These are phyloP conservation scores for Melinaea menophilus DNA, from an alignment of 2,888 invertebrate genomes.

Conservation along the genomic window DNA sequence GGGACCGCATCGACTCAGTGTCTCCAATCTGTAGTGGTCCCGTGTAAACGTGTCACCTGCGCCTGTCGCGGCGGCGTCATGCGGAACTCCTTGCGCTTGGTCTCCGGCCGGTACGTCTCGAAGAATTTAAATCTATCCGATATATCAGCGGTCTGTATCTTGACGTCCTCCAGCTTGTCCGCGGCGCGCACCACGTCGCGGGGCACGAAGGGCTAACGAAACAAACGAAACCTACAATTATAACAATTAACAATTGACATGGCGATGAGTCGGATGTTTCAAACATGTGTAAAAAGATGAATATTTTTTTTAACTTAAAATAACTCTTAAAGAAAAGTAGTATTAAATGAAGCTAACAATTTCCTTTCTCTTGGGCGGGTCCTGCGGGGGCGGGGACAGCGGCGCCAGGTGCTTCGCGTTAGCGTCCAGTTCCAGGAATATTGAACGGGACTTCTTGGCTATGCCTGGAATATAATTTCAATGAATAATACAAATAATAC, in stretches of 20 bases:
- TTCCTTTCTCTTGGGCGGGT: conserved; percentile 76
- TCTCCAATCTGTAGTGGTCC: background rate
- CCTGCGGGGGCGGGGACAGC: conserved; percentile 78
- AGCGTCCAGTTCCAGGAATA: conserved; percentile 92
- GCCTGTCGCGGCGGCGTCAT: conserved; percentile 93
- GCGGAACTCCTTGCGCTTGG: conserved; percentile 85
- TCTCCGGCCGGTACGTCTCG: conserved; percentile 89
- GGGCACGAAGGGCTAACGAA: conserved; percentile 65
- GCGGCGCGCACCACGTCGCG: conserved; percentile 86
- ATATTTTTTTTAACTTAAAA: no score
- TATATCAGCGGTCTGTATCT: conserved; percentile 89
- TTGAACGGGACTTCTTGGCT: conserved; percentile 90
- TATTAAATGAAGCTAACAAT: conserved; percentile 65
- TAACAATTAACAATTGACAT: background rate
- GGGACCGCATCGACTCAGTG: background rate
- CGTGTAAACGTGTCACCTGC: conserved; percentile 43
- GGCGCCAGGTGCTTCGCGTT: conserved; percentile 80
- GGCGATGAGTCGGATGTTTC: background rate
- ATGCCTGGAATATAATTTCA: conserved; percentile 77
- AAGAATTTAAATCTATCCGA: conserved; percentile 94
- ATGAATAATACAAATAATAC: no score
- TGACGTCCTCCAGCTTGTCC: conserved; percentile 85
- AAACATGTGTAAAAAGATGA: no score
- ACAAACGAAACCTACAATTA: background rate
- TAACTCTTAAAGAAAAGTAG: background rate